Percentiles rank a stretch among this genome's conserved stretches.
phyloP scores from a whole-genome alignment of 2,797 vertebrate species.

The Alauda arvensis region DNA sequence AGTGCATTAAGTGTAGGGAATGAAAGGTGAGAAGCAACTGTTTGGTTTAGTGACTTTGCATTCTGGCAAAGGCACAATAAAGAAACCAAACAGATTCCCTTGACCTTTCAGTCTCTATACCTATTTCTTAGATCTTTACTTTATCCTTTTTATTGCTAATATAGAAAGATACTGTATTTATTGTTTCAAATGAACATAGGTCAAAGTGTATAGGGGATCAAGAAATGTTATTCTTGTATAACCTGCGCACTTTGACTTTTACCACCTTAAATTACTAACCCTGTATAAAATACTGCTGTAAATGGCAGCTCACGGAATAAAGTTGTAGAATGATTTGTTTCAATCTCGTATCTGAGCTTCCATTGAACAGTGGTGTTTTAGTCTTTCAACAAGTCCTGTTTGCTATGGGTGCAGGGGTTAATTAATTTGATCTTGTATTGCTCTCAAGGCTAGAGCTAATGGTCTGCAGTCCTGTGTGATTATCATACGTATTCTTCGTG shows the following conservation, averaged over 20 bases:
- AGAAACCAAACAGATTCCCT: conserved; percentile 89
- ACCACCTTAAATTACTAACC: conserved; percentile 85
- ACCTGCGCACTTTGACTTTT: conserved; percentile 93
- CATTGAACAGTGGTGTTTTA: conserved; percentile 95
- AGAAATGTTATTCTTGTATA: conserved; percentile 85
- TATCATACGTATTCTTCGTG: conserved; percentile 95
- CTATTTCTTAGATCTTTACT: conserved; percentile 80
- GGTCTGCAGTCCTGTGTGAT: conserved; percentile 97
- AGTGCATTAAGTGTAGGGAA: conserved; percentile 83
- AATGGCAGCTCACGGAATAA: conserved; percentile 89
- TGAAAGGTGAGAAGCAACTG: conserved; percentile 90
- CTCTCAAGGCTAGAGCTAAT: conserved; percentile 97
- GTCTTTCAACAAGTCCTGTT: conserved; percentile 74
- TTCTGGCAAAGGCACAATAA: conserved; percentile 79
- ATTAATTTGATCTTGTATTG: conserved; percentile 83
- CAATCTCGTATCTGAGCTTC: conserved; percentile 83
- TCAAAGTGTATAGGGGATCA: conserved; percentile 93
- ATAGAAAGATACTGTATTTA: conserved; percentile 71
- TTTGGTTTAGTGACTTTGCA: conserved; percentile 88
- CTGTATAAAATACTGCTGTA: conserved; percentile 94
- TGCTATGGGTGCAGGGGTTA: conserved; percentile 63
- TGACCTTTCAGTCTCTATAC: conserved; percentile 90
- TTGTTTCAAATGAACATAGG: conserved; percentile 72
- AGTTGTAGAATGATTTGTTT: conserved; percentile 72
- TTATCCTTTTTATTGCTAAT: conserved; percentile 73